These are phyloP conservation scores for Ctenodactylus gundi DNA, from an alignment of 2,113 vertebrate genomes.

Conservation along the genomic window DNA sequence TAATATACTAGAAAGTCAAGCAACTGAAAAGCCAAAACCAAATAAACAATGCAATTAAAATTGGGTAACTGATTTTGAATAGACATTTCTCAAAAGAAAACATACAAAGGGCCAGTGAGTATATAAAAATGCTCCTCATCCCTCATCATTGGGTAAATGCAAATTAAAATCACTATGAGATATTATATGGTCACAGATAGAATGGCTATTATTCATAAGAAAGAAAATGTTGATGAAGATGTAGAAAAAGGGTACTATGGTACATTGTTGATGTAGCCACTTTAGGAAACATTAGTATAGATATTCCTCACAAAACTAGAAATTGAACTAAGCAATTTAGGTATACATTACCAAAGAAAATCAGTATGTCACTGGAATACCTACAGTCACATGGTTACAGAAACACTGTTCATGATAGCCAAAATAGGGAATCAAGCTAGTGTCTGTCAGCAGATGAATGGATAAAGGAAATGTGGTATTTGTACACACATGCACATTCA, in stretches of 20 bases:
- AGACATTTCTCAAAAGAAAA: not conserved
- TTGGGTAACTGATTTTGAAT: not conserved
- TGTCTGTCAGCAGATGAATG: not conserved
- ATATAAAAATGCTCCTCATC: too few species aligned
- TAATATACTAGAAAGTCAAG: too few species aligned
- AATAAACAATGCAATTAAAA: too few species aligned
- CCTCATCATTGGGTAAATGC: too few species aligned
- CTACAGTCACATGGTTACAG: not conserved
- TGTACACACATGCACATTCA: not conserved
- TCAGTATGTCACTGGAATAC: not conserved
- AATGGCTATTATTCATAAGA: not conserved
- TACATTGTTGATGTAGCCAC: not conserved
- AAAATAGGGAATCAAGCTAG: not conserved
- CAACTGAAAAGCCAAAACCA: too few species aligned
- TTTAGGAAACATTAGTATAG: not conserved
- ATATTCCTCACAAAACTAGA: too few species aligned
- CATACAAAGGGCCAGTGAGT: not conserved
- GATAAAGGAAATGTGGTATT: not conserved
- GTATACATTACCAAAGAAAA: not conserved
- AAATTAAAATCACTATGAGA: too few species aligned
- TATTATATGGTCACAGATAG: too few species aligned
- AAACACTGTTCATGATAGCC: not conserved
- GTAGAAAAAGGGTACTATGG: not conserved
- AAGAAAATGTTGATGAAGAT: not conserved
- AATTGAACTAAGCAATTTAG: too few species aligned